Evolutionary conservation across 2,797 vertebrate genomes (phyloP), one percentile per base, ranked within the genome.

Genomic region (Pipistrellus kuhlii): DNA sequence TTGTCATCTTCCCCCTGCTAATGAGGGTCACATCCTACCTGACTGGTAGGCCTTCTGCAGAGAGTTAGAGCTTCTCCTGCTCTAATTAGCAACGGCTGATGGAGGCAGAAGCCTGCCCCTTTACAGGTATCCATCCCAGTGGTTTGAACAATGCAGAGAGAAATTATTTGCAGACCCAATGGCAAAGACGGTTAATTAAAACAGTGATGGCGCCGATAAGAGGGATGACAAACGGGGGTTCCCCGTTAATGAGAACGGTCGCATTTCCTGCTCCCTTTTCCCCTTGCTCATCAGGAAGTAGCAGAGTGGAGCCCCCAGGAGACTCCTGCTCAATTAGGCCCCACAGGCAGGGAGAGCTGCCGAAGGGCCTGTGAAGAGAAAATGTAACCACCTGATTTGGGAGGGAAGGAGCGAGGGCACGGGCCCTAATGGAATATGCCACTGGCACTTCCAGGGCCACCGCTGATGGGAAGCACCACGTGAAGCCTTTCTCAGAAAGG

Each of bases 161-260:
- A 83, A 85, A 86, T 95, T 85, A 96, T 59, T 76, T 64, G 75
- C 57, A 59, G 94, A 25, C 88, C 87, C 53, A 44, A 78, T 95
- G 90, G 95, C 94, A 91, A 97, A 90, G 87, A 94, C 46, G 62
- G 66, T 94, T 96, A 96, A 97, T 96, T 96, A 97, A 96, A 96
- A 96, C 86, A 92, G 90, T 46, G 69, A 90, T 68, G 93, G 85
- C 95, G 82, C 66, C 6, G 44, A 25, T 90, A 68, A 86, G 55
- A 96, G 68, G 41, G 15, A 73, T 76, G 95, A 93, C 81, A 96
- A 95, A 93, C 0, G 48, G 85, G 88, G 64, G 77, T 59, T 85
- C 38, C 55, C 73, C 76, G 1, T 57, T 96, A 97, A 95, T 95
- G 95, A 95, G 44, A 51, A 76, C 4, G 41, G 87, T 44, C 2